Base-by-base conservation (phyloP, 2,888 invertebrate species). In the Caenorhabditis macrosperma region DNA sequence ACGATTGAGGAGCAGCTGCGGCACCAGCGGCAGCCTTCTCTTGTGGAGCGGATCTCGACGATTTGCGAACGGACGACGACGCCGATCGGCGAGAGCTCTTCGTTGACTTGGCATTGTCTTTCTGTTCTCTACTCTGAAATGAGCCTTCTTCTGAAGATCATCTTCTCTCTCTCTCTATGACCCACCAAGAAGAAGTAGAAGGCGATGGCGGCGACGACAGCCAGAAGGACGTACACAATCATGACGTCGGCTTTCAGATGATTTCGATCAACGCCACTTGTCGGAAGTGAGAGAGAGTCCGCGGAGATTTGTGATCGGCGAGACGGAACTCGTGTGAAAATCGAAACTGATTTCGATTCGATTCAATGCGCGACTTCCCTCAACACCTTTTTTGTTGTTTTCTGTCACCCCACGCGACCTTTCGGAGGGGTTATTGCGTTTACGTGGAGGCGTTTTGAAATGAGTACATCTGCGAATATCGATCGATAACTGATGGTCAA, bases 191-290 rank as follows among this genome's bases (percentile, higher is more conserved):
- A 71, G 46, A 44, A 71, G 54, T 55, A 71, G 41, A 33, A 71
- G 71, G 61, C 71, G 61, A 61, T 44, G 41, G 33, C 61, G 55
- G 61, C 71, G 55, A 63, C 41, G 55, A 71, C 46, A 20, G 60
- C 71, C 54, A 71, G 71, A 30, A 61, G 46, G 41, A 71, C 61
- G 61, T 71, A 71, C 26, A 71, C 61, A 33, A 71, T 55, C 71
- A 71, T 71, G 17, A 26, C 41, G 33, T 30, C 52, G 69, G 60
- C 69, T 71, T 61, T 61, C 60, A 41, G 69, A 54, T 61, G 60
- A n/a, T 22, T 69, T 59, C 68, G 28, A 46, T 50, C 59, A 20
- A 20, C 20, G 46, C 46, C 46, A 46, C 46, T 17, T 46, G 46
- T 46, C 20, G 46, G 46, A 15, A 33, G 10, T 33, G 33, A 10